A percentile compares a stretch with the other conserved stretches of the same genome.
phyloP scores from a whole-genome alignment of 2,888 invertebrate genomes.

The Lepidochrysops patricia region DNA sequence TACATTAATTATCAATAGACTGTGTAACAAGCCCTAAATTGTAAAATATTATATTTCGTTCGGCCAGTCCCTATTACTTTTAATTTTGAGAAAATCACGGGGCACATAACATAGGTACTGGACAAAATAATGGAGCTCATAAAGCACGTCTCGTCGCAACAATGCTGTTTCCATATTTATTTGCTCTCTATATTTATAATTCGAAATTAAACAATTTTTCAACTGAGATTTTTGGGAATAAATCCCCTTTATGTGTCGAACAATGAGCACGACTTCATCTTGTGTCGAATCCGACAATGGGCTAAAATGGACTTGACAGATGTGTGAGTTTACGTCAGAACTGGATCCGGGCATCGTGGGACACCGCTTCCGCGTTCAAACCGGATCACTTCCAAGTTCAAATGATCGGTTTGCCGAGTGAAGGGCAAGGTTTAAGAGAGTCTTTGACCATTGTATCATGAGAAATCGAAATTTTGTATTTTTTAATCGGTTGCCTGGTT shows the following conservation, averaged over 20 bases:
- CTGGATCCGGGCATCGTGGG: conserved; percentile 55
- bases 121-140: not conserved
- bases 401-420: not conserved
- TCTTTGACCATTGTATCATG: no score
- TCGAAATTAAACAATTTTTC: conserved; percentile 5
- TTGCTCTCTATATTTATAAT: not conserved
- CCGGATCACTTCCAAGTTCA: conserved; percentile 30
- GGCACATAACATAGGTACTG: no score
- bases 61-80: no score
- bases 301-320: conserved; percentile 37
- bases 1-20: no score
- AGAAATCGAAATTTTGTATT: no score
- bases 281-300: conserved; percentile 28
- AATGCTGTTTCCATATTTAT: not conserved
- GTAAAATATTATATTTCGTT: no score
- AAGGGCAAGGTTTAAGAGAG: not conserved
- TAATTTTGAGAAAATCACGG: not conserved
- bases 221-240: conserved; percentile 8
- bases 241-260: not conserved
- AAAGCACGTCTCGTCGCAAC: not conserved
- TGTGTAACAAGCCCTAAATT: no score
- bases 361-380: conserved; percentile 55
- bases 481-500: no score
- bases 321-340: conserved; percentile 48
- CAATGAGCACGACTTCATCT: conserved; percentile 6